Evolutionary conservation across 2,113 vertebrate species (phyloP), one percentile per base, ranked within the genome.

Genomic region (Oryzias woworae): DNA sequence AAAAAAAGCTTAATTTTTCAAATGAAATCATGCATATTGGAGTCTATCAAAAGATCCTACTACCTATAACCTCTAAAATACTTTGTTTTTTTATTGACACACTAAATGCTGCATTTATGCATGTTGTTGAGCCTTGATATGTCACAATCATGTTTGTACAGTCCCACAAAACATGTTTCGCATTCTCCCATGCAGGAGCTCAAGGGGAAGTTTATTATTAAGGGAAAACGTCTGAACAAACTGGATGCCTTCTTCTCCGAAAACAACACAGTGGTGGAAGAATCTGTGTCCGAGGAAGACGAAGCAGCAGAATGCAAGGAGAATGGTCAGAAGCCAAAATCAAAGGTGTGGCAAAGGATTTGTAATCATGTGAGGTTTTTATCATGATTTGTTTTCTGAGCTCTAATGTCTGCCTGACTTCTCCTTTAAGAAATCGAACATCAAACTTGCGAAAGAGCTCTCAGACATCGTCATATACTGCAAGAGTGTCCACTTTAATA

Each of bases 381-480:
- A 0, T 4, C 16, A 47, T 18, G 2, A 20, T 22, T 50, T 13
- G 14, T 46, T 44, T 17, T 7, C 22, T 15, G 7, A 46, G 13
- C 31, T 66, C 4, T 28, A 16, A 43, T 0, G 0, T 45, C 49
- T 28, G 22, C 41, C 22, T 3, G 2, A 28, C 3, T 0, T 46
- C 4, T 54, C 8, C 16, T 61, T 69, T 70, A 81, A 97, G 95
- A 93, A 90, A 65, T 89, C 93, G 59, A 96, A 93, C 81, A 91
- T 98, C 49, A 95, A 93, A 78, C 91, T 99, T 15, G 94, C 91
- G 54, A 94, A 93, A 68, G 93, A 94, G 75, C 94, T 99, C 12
- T 99, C 97, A 0, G 91, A 98, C 63, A 74, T 94, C 1, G 94
- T 99, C 23, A 76, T 98, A 72, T 99, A 96, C 91, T 99, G 97